Conservation (phyloP, 2,113 vertebrate species). For the Cryptoleucopteryx plumbea region DNA sequence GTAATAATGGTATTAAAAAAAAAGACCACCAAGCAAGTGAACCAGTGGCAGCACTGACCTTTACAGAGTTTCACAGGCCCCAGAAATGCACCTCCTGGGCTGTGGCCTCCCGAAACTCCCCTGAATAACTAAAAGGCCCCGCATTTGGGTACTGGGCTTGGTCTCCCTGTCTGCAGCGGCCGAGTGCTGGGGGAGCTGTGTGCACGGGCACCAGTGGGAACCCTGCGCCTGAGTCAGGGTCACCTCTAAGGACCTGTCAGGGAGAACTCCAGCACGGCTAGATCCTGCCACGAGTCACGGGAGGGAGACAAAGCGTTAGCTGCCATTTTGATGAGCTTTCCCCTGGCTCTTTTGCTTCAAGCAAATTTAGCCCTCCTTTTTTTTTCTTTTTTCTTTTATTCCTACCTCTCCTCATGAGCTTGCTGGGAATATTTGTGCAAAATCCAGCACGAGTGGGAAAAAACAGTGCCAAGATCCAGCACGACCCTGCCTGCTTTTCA, state of each 20-base stretch:
- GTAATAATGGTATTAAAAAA: neutral
- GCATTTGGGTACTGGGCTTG: neutral
- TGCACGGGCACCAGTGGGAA: neutral
- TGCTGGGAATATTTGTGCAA: neutral
- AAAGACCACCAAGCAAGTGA: neutral
- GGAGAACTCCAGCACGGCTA: neutral
- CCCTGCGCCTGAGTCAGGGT: rapidly evolving
- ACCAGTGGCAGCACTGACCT: neutral
- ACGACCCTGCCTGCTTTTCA: neutral
- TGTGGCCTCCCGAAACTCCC: neutral
- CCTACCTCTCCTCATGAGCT: neutral
- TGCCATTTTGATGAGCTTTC: neutral
- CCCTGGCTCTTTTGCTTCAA: neutral
- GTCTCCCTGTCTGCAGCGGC: too few species aligned
- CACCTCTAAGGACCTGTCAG: neutral
- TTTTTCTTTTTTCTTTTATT: too few species aligned
- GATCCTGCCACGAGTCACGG: neutral
- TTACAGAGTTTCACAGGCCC: neutral
- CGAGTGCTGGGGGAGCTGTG: neutral
- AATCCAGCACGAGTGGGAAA: neutral
- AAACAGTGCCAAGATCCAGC: neutral
- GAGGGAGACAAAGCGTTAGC: neutral
- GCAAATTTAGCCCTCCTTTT: neutral
- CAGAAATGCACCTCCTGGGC: neutral
- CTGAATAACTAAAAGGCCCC: neutral